Evolutionary conservation across 2,113 vertebrate genomes (phyloP).

Genomic region (Rostratula benghalensis): DNA sequence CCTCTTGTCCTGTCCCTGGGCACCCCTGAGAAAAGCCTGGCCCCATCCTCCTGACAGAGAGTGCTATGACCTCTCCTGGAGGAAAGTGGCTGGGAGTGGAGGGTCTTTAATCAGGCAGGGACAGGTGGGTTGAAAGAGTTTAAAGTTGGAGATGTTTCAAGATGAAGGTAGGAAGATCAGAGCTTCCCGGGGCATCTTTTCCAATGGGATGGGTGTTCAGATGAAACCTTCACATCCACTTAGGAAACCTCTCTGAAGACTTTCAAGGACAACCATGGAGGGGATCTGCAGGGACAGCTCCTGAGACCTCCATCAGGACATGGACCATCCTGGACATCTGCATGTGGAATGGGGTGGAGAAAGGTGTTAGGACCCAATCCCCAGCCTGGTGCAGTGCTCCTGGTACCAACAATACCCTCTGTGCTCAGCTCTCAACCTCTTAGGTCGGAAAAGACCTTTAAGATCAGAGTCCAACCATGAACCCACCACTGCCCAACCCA

Average conservation of each 20-base stretch:
- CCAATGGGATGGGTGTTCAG: accelerated
- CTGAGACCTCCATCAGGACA: not conserved
- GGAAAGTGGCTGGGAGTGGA: accelerated
- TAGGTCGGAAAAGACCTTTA: not conserved
- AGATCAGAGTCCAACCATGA: not conserved
- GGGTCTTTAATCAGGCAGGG: not conserved
- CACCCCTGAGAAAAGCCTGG: too few species aligned
- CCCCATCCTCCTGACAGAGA: too few species aligned
- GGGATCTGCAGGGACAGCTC: not conserved
- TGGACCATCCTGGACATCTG: not conserved
- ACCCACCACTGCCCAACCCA: too few species aligned
- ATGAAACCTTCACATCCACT: too few species aligned
- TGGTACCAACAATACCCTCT: not conserved
- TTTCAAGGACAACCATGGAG: not conserved
- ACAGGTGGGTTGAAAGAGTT: not conserved
- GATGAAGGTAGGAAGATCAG: not conserved
- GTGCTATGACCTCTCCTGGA: not conserved
- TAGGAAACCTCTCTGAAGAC: not conserved
- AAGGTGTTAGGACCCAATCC: not conserved
- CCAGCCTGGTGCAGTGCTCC: not conserved
- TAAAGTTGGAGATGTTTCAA: not conserved
- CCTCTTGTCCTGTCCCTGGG: too few species aligned
- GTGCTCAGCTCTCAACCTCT: not conserved
- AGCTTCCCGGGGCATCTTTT: not conserved
- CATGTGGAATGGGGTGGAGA: accelerated